Base-by-base conservation (phyloP, 1,140 invertebrate genomes). In the Helicoverpa armigera region DNA sequence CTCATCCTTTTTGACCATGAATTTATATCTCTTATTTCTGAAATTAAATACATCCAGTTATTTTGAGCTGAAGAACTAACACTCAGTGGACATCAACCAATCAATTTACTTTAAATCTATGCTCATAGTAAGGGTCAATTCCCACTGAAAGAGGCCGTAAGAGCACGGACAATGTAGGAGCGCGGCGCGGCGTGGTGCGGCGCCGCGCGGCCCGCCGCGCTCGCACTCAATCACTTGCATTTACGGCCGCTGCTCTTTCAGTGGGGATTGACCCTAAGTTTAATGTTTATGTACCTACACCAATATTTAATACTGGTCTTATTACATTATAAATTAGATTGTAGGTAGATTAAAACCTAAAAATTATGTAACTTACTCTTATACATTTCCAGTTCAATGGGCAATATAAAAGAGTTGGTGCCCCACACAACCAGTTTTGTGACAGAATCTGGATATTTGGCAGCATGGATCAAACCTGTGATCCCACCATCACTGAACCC, bases 401-500 rank as follows among this genome's bases (percentile, higher is more conserved):
- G 96, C 11, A 96, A 92, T 29, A 98, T 90, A 88, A 97, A 98
- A 5, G 98, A 95, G 88, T 98, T 98, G 0, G 96, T 95, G 18
- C 98, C 98, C 96, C 97, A 97, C 31, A 98, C 94, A 0, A 98
- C 96, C 50, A 98, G 89, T 86, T 98, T 98, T 3, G 96, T 92
- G 0, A 99, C 94, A 18, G 93, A 92, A 4, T 97, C 92, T 0
- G 97, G 96, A 91, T 97, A 96, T 53, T 96, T 96, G 0, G 96
- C 96, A 12, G 98, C 97, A 5, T 98, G 82, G 3, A 98, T 96
- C 60, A 98, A 94, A 4, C 96, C 96, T 9, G 97, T 97, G 53
- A 97, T 98, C 2, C 97, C 98, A 58, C 98, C 98, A 94, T 98
- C 98, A 94, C 97, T 98, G 98, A 98, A 99, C 0, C 98, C 98